A percentile compares a stretch with the other conserved stretches of the same genome.
phyloP scores from a whole-genome alignment of 2,888 invertebrate species.

The Caenorhabditis sp. region DNA sequence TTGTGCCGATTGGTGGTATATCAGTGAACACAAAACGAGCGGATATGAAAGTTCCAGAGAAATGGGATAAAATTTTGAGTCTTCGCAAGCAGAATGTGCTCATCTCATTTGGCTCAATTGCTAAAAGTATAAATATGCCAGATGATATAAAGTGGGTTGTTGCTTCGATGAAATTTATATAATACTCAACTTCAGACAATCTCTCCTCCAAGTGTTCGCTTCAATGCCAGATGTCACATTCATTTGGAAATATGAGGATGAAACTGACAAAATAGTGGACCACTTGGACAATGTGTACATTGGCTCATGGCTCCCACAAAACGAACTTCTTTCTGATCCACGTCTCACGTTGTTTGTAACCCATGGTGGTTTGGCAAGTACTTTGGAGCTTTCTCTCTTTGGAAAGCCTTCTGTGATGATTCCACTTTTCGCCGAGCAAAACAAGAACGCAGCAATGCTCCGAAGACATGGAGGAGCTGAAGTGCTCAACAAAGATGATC shows the following conservation, averaged over 20 bases:
- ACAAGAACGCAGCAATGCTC: slow-evolving; percentile 36
- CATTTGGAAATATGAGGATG: slow-evolving; percentile 57
- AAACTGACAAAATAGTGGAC: slow-evolving; percentile 10
- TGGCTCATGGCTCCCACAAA: slow-evolving; percentile 53
- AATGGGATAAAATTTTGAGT: slow-evolving; percentile 37
- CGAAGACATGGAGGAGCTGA: slow-evolving; percentile 35
- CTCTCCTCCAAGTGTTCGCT: slow-evolving; percentile 22
- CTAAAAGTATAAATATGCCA: slow-evolving; percentile 36
- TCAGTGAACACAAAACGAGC: slow-evolving; percentile 24
- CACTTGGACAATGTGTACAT: slow-evolving; percentile 48
- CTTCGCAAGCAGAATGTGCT: slow-evolving; percentile 32
- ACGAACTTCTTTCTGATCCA: slow-evolving; percentile 40
- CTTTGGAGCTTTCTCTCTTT: slow-evolving; percentile 17
- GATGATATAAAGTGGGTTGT: slow-evolving; percentile 17
- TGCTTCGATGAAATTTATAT: too few relatives aligned
- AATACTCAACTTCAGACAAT: slow-evolving; percentile 1
- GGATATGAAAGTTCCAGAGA: slow-evolving; percentile 26
- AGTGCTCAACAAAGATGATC: slow-evolving; percentile 38
- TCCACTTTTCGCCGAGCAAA: slow-evolving; percentile 34
- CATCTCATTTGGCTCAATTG: slow-evolving; percentile 47
- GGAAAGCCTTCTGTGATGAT: slow-evolving; percentile 31
- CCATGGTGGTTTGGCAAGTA: slow-evolving; percentile 27
- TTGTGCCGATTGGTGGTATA: slow-evolving; percentile 41
- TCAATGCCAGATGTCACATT: slow-evolving; percentile 45
- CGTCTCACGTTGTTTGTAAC: slow-evolving; percentile 25